phyloP scores from a whole-genome alignment of 2,888 invertebrate species.

The Rhagium mordax region DNA sequence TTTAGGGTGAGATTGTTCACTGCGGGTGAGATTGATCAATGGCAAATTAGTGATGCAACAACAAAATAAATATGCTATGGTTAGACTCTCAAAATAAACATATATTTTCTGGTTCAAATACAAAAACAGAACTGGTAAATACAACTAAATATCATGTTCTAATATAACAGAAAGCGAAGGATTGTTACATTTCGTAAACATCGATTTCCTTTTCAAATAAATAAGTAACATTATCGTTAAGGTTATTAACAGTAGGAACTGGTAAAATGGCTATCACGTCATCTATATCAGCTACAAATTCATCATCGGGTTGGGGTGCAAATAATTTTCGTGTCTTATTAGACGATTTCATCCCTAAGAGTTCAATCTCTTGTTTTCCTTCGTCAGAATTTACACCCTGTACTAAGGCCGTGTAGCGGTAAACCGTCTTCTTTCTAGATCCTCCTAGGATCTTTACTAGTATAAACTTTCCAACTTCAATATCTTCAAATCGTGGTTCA shows the following conservation, averaged over 20 bases:
- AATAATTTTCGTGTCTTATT: not conserved
- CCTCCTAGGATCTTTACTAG: slow-evolving; percentile 5
- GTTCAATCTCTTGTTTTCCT: slow-evolving; percentile 7
- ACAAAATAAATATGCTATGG: too few species aligned
- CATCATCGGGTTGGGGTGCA: not conserved
- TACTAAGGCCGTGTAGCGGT: slow-evolving; percentile 1
- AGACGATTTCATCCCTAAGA: not conserved
- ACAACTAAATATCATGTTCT: not conserved
- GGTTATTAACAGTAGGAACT: slow-evolving; percentile 1
- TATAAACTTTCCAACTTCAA: slow-evolving; percentile 1
- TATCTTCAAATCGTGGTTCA: not conserved
- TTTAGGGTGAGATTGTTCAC: slow-evolving; percentile 19
- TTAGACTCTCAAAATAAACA: too few species aligned
- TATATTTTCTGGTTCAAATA: not conserved
- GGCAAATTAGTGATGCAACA: too few species aligned
- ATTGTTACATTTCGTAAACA: slow-evolving; percentile 6
- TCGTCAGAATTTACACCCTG: slow-evolving; percentile 4
- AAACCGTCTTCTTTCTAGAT: not conserved
- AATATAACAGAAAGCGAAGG: not conserved
- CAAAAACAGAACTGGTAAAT: not conserved
- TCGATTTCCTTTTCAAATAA: slow-evolving; percentile 13
- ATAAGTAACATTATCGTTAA: slow-evolving; percentile 6
- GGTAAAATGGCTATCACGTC: slow-evolving; percentile 13
- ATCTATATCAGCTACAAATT: not conserved
- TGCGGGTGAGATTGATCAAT: slow-evolving; percentile 2